Evolutionary conservation across 2,888 invertebrate species (phyloP).

Genomic region (Ferrisia virgata): DNA sequence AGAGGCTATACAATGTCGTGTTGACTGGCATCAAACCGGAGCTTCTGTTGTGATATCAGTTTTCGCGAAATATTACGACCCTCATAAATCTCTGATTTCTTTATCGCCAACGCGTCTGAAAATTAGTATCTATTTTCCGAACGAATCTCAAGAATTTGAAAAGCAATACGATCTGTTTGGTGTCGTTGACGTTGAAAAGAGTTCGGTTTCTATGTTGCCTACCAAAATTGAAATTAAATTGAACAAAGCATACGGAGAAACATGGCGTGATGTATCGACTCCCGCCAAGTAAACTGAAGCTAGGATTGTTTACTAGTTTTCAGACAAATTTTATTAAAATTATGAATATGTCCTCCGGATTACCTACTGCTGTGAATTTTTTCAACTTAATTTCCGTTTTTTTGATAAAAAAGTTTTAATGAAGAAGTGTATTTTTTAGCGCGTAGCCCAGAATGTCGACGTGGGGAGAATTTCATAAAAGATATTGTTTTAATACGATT

Average conservation of each 20-base stretch:
- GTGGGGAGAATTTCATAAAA: too few species aligned
- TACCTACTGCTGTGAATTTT: neutral
- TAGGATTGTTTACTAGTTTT: neutral
- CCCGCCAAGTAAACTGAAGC: neutral
- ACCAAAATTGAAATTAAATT: slow-evolving; percentile 91
- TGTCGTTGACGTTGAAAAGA: slow-evolving; percentile 71
- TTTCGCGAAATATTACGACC: slow-evolving; percentile 87
- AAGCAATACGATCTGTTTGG: slow-evolving; percentile 77
- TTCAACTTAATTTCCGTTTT: too few species aligned
- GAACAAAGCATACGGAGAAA: slow-evolving; percentile 78
- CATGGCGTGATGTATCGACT: slow-evolving; percentile 62
- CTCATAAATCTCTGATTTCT: slow-evolving; percentile 69
- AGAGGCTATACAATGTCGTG: slow-evolving; percentile 65
- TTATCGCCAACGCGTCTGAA: slow-evolving; percentile 79
- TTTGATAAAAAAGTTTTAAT: too few species aligned
- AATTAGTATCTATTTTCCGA: slow-evolving; percentile 72
- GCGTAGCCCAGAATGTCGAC: too few species aligned
- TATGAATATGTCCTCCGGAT: neutral
- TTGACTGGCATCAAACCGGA: slow-evolving; percentile 95
- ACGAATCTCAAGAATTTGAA: slow-evolving; percentile 69
- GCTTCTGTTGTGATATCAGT: slow-evolving; percentile 79
- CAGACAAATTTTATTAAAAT: neutral
- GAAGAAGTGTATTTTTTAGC: too few species aligned
- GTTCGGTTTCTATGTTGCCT: slow-evolving; percentile 74
- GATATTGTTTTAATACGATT: neutral